Evolutionary conservation across 1,140 invertebrate species (phyloP), one percentile per base, ranked within the genome.

Genomic region (Neodiprion pinetum): DNA sequence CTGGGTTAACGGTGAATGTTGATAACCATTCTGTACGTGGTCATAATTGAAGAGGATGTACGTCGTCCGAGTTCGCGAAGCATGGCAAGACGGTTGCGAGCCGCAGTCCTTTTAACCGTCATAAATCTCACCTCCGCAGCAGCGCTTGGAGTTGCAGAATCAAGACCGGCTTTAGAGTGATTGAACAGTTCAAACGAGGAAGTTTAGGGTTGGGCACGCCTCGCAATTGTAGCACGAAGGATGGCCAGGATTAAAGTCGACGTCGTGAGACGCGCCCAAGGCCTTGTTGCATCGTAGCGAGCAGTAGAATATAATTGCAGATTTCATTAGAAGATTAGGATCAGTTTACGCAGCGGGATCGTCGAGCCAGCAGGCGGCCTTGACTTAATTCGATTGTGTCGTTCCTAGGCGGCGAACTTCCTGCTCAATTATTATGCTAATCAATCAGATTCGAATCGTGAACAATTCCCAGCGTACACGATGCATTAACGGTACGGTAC

Each of bases 301-400:
- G n/a, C 2, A 1, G 28, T 40, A 40, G 1, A 40, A 9, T 14
- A 61, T 61, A 61, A 61, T 61, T 21, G 67, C 67, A 21, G 67
- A 69, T 47, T 69, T 69, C 67, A 69, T 69, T 69, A 69, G 40
- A 47, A 69, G 67, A 69, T 69, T 69, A 69, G 21, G 67, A 69
- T 69, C 67, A 11, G 67, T 47, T 69, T 69, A 23, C 40, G 11
- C 53, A 61, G 53, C 53, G 53, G 53, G 53, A 12, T 17, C 40
- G 21, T 14, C 61, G 61, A 65, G 23, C 21, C 67, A 47, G 67
- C 67, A 69, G 7, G 67, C 67, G 17, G 67, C 67, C 67, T 69
- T 69, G 67, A 69, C 67, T 69, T 47, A 69, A 69, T 69, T 69
- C 40, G 8, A 69, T 47, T 23, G 67, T 69, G 17, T 23, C 40